Evolutionary conservation across 2,797 vertebrate species (phyloP), one percentile per base, ranked within the genome.

Genomic region (Chloroceryle amazona): DNA sequence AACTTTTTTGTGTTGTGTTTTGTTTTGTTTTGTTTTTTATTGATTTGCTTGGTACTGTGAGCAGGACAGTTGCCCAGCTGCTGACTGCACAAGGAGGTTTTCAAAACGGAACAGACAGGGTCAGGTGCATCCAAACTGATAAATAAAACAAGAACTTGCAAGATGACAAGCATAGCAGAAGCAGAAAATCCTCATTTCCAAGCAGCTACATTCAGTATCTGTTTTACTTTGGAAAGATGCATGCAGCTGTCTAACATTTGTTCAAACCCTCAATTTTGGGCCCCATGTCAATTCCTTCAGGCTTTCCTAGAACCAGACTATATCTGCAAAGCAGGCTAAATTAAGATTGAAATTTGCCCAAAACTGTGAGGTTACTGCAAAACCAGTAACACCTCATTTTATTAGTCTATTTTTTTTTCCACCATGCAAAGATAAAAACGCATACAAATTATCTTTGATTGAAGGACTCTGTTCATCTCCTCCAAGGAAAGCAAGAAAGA

Each of bases 201-300:
- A 98, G 80, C 95, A 96, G 98, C 97, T 98, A 98, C 98, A 98
- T 98, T 97, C 93, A 97, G 98, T 97, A 97, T 98, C 98, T 97
- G 97, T 96, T 98, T 98, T 97, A 98, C 91, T 44, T 93, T 55
- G 81, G 82, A 78, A 95, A 93, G 94, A 94, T 82, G 84, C 63
- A 51, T 57, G 87, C 97, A 98, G 97, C 97, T 98, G 97, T 95
- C 93, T 93, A 89, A 87, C 96, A 94, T 97, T 96, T 97, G 96
- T 28, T 90, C 81, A 81, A 82, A 72, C n/a, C 58, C 68, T 96
- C 29, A 44, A 0, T 67, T 97, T 89, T 92, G 74, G 82, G 86
- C 60, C 70, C 39, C 78, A 33, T 61, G 94, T 95, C 70, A 93
- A 73, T 70, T 89, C 74, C 22, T 95, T 82, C 54, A 92, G 60